Percentiles rank a stretch among this genome's conserved stretches.
Evolutionary conservation across 2,113 vertebrate genomes (phyloP).

Genomic region (Mustela nigripes): DNA sequence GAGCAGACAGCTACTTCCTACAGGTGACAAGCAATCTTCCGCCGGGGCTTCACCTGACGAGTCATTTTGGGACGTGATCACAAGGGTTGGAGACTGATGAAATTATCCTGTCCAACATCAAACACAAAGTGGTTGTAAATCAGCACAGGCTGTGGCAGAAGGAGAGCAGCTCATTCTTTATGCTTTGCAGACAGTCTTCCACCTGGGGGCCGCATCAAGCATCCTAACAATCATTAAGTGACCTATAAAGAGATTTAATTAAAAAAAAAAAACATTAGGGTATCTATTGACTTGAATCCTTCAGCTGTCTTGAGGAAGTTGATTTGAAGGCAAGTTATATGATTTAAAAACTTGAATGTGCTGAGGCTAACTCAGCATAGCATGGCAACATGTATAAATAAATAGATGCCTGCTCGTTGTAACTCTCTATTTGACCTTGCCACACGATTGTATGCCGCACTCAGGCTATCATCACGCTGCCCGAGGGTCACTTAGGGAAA

Average conservation of each 20-base stretch:
- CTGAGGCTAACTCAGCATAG: slow-evolving; percentile 66
- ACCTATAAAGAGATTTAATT: slow-evolving; percentile 85
- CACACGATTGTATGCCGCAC: slow-evolving; percentile 68
- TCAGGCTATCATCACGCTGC: slow-evolving; percentile 76
- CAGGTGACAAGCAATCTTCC: slow-evolving; percentile 93
- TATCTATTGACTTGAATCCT: slow-evolving; percentile 78
- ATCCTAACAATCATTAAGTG: slow-evolving; percentile 91
- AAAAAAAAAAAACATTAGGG: slow-evolving; percentile 64
- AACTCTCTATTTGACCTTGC: slow-evolving; percentile 87
- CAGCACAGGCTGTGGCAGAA: slow-evolving; percentile 90
- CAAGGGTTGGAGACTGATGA: slow-evolving; percentile 93
- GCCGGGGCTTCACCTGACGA: slow-evolving; percentile 93
- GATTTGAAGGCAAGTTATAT: slow-evolving; percentile 72
- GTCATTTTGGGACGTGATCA: slow-evolving; percentile 96
- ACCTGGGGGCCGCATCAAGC: slow-evolving; percentile 87
- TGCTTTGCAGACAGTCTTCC: slow-evolving; percentile 87
- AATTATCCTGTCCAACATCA: slow-evolving; percentile 98
- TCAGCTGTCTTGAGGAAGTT: slow-evolving; percentile 69
- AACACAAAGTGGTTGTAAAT: slow-evolving; percentile 96
- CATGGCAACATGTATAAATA: slow-evolving; percentile 80
- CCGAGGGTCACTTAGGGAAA: slow-evolving; percentile 80
- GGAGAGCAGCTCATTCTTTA: slow-evolving; percentile 91
- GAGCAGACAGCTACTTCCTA: slow-evolving; percentile 94
- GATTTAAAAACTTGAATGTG: slow-evolving; percentile 82
- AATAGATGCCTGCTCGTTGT: slow-evolving; percentile 73